Evolutionary conservation across 2,113 vertebrate genomes (phyloP).

Genomic region (Promerops cafer): DNA sequence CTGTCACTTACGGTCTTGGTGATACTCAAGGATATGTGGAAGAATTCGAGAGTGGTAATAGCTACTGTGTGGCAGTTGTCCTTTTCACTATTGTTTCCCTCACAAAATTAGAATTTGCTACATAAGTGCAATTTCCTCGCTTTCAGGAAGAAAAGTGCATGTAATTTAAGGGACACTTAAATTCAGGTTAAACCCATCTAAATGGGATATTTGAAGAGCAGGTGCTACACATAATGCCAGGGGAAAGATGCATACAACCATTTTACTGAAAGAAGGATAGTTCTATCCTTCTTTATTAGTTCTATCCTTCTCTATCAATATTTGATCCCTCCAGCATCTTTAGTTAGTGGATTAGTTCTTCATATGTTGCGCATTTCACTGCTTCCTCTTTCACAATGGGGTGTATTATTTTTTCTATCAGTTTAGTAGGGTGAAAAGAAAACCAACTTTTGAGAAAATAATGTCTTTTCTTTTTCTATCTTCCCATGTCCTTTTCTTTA

Average conservation of each 20-base stretch:
- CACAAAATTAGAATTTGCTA: neutral
- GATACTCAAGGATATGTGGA: neutral
- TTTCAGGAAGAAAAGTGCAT: neutral
- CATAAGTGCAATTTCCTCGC: neutral
- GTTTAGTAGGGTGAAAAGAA: neutral
- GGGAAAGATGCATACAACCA: neutral
- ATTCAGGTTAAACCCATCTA: neutral
- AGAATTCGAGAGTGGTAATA: neutral
- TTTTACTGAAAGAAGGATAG: neutral
- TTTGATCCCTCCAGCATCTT: neutral
- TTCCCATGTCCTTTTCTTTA: neutral
- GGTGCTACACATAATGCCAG: neutral
- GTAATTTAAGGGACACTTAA: neutral
- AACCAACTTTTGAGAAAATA: neutral
- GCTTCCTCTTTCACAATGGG: neutral
- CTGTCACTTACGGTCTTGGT: rapidly evolving
- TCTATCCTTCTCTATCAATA: no score
- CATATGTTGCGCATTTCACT: neutral
- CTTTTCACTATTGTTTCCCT: neutral
- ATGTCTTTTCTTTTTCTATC: neutral
- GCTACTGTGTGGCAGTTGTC: neutral
- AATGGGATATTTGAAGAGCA: neutral
- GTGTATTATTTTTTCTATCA: neutral
- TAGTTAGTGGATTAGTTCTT: neutral
- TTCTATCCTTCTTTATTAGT: no score